Percentiles rank a stretch among this genome's conserved stretches.
These are phyloP conservation scores for Propsilocerus akamusi DNA, from an alignment of 1,140 invertebrate species.

Conservation along the genomic window DNA sequence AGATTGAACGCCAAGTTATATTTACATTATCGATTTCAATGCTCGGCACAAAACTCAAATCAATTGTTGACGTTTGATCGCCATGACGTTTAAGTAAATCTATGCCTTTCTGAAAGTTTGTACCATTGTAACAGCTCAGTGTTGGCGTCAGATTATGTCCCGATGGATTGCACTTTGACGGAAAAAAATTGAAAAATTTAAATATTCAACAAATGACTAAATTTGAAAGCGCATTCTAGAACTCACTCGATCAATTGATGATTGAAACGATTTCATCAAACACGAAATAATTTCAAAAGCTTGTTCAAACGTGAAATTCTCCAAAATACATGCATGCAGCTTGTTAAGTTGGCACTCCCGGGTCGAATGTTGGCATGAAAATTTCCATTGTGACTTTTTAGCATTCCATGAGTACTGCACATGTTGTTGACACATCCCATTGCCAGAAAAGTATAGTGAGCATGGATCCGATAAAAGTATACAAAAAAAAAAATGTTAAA, in stretches of 20 bases:
- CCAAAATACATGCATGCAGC: slow-evolving; percentile 17
- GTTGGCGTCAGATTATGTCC: neutral
- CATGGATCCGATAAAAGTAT: neutral
- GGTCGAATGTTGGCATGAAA: slow-evolving; percentile 17
- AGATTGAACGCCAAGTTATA: neutral
- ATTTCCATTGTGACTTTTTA: neutral
- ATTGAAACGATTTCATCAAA: slow-evolving; percentile 10
- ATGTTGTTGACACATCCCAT: neutral
- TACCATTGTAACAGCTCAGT: neutral
- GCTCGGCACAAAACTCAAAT: slow-evolving; percentile 18
- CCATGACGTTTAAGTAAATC: slow-evolving; percentile 16
- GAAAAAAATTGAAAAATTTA: neutral
- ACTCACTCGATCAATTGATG: slow-evolving; percentile 2
- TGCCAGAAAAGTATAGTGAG: neutral
- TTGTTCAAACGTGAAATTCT: slow-evolving; percentile 9
- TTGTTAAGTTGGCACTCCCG: slow-evolving; percentile 20
- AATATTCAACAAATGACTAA: neutral
- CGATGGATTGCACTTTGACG: neutral
- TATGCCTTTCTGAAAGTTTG: slow-evolving; percentile 12
- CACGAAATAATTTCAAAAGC: slow-evolving; percentile 17
- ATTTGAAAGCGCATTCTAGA: neutral
- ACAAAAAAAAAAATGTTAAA: neutral
- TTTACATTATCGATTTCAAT: slow-evolving; percentile 19
- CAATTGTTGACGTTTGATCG: slow-evolving; percentile 12
- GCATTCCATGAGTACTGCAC: neutral